Evolutionary conservation across 2,888 invertebrate species (phyloP), one percentile per base, ranked within the genome.

Genomic region (Aplocera efformata): DNA sequence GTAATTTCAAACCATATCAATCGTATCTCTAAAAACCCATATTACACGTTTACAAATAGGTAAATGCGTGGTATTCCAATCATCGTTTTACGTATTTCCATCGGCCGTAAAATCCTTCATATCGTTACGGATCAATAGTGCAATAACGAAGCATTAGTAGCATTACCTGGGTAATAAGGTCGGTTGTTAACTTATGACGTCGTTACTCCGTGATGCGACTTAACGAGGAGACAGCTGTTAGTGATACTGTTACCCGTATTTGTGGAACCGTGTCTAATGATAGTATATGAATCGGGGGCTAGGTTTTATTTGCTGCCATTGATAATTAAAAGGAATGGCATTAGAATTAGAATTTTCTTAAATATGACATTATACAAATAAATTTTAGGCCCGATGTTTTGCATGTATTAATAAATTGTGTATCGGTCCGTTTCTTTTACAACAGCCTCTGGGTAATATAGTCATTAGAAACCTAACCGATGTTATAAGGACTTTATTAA

Each of bases 131-230:
- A 45, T 45, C 47, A 59, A 63, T 63, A 59, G 59, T 48, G 62
- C 63, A 67, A 69, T 72, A 70, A 71, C 62, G 60, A 59, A 55
- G 70, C 64, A 69, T 73, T 72, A 73, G 64, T 57, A 51, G 60
- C 50, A 42, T 61, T 58, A 54, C 58, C 50, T 47, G 59, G 53
- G 68, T 65, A 67, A 71, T 74, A 76, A 67, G 60, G 60, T 48
- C 54, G 64, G 68, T 72, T 59, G 72, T 77, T 72, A 72, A 67
- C 64, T 63, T 65, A 62, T 67, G 55, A 62, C 57, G 56, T 67
- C 64, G 69, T 72, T 68, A 72, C 61, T 61, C 49, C 51, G 55
- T 53, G 55, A 47, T 48, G 52, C 50, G 43, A 56, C 50, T 63
- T 75, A 74, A 72, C 74, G 67, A 73, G 68, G 64, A 58, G 56